Conservation (phyloP, 2,113 vertebrate genomes). For the Brachyhypopomus occidentalis region DNA sequence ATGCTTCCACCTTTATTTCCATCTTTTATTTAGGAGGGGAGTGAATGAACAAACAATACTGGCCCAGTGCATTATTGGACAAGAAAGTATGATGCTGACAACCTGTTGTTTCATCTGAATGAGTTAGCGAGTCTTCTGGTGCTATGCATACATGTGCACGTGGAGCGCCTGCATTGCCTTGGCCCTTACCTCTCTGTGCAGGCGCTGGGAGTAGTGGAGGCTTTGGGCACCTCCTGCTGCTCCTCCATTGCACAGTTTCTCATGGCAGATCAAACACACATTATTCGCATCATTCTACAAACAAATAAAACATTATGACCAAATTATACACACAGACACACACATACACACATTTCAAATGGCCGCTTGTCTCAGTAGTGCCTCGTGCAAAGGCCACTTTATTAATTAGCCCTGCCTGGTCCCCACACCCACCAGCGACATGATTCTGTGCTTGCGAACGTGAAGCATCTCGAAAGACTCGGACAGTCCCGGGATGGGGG, state of each 20-base stretch:
- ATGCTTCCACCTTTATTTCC: too few relatives aligned
- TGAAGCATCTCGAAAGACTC: conserved; percentile 80
- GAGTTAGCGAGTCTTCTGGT: background rate
- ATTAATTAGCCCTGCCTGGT: background rate
- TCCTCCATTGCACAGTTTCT: conserved; percentile 59
- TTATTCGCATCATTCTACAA: conserved; percentile 63
- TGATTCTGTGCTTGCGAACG: conserved; percentile 71
- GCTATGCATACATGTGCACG: background rate
- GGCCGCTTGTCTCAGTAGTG: background rate
- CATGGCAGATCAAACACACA: conserved; percentile 66
- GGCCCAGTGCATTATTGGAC: too few relatives aligned
- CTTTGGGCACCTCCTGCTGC: conserved; percentile 58
- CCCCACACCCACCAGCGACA: conserved; percentile 76
- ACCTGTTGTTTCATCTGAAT: too few relatives aligned
- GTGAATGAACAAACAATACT: too few relatives aligned
- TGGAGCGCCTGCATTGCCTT: too few relatives aligned
- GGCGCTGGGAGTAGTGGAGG: conserved; percentile 66
- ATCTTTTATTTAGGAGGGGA: too few relatives aligned
- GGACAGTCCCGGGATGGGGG: conserved; percentile 80
- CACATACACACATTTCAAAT: background rate
- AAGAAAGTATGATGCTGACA: too few relatives aligned
- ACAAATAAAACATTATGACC: background rate
- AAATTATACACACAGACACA: background rate
- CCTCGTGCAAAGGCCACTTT: background rate
- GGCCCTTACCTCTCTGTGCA: conserved; percentile 71